Evolutionary conservation across 1,140 invertebrate genomes (phyloP).

Genomic region (Drosophila lowei): DNA sequence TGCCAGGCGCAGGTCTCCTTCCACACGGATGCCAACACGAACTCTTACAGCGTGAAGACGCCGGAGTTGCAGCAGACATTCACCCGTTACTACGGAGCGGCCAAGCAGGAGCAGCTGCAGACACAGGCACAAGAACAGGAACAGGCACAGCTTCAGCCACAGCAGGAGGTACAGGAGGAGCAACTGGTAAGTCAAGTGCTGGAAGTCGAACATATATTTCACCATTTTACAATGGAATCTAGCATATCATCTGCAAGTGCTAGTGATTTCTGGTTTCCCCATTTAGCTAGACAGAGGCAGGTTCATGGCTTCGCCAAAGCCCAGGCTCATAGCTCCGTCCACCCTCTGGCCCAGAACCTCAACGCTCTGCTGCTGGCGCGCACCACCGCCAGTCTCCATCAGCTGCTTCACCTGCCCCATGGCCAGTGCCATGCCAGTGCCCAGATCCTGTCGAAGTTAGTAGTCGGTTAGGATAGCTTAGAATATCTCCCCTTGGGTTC

Average conservation of each 20-base stretch:
- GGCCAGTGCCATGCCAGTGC: constrained; percentile 49
- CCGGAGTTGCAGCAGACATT: constrained; percentile 78
- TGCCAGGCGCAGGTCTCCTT: constrained; percentile 72
- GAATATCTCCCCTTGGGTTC: neutral
- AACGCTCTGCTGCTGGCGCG: constrained; percentile 34
- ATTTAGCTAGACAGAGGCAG: neutral
- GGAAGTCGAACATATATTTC: constrained; percentile 7
- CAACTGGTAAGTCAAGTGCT: constrained; percentile 49
- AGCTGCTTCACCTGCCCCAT: constrained; percentile 50
- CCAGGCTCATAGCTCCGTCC: constrained; percentile 30
- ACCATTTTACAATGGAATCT: neutral
- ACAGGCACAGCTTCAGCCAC: constrained; percentile 4
- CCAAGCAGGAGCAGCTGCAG: constrained; percentile 42
- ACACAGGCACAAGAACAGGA: constrained; percentile 31
- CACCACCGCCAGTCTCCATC: constrained; percentile 52
- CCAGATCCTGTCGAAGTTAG: constrained; percentile 42
- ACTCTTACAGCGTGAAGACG: constrained; percentile 78
- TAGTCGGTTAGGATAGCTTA: too few species aligned
- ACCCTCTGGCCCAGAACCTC: constrained; percentile 52
- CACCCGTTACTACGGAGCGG: constrained; percentile 68
- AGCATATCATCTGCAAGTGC: too few species aligned
- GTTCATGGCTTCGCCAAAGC: constrained; percentile 58
- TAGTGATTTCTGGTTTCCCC: neutral
- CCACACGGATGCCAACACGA: constrained; percentile 74
- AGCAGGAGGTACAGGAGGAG: constrained; percentile 34